Evolutionary conservation across 2,113 vertebrate genomes (phyloP), one percentile per base, ranked within the genome.

Genomic region (Ceuthmochares aereus): DNA sequence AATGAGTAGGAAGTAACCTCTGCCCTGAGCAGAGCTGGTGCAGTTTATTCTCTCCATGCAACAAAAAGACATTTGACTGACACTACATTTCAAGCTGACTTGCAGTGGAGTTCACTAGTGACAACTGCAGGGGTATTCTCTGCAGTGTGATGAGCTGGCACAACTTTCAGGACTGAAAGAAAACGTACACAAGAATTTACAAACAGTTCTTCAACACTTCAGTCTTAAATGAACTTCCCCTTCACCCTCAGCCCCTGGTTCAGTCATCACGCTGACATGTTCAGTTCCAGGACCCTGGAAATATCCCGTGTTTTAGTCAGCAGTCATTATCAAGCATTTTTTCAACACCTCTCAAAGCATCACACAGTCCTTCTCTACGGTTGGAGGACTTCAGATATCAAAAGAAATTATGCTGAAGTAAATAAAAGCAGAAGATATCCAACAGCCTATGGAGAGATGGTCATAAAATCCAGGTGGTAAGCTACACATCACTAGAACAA

Each of bases 21-120:
- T 34, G 23, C 29, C 63, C 37, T 21, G 23, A 62, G 59, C 7
- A 72, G 42, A 74, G 18, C 14, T 49, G 5, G 10, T 47, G 43
- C 20, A 67, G 14, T 56, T 90, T 70, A 67, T 47, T 83, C 14
- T 5, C 5, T 10, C 6, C 12, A 78, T 59, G 56, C 8, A 83
- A 63, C 3, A 36, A 56, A 11, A 56, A 8, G 40, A 23, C 7
- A 29, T 51, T n/a, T 25, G 34, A 43, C 30, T 66, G 30, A 68
- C 11, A 59, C 25, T 45, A 23, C 29, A 17, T 83, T 58, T 42
- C 0, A 0, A 80, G 55, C 30, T 47, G 42, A 67, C 18, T 30
- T 77, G 27, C 26, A 45, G 29, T 34, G 37, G 77, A 89, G 49
- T 45, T 66, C 56, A 63, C 5, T 1, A 1, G 4, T 81, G 52